Evolutionary conservation across 2,797 vertebrate genomes (phyloP).

Genomic region (Aldrovandia affinis): DNA sequence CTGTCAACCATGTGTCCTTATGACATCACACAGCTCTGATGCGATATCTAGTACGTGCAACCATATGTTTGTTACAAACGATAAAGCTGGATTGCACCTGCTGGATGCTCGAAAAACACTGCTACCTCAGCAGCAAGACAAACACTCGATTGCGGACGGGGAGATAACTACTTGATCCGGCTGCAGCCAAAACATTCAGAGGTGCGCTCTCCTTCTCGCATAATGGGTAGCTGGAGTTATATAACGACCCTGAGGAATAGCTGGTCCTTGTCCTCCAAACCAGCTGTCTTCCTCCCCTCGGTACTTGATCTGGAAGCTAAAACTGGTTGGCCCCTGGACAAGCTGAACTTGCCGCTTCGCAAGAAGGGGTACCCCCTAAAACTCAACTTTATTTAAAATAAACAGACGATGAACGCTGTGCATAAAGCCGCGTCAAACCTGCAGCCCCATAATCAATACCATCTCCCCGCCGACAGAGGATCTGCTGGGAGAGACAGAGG

Average conservation of each 20-base stretch:
- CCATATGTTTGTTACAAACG: neutral
- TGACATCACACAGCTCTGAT: neutral
- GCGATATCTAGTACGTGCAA: neutral
- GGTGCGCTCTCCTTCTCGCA: neutral
- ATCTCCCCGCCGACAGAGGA: conserved; percentile 14
- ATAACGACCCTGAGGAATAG: conserved; percentile 11
- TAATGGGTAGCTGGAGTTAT: conserved; percentile 12
- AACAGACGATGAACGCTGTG: conserved; percentile 16
- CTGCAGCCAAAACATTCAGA: neutral
- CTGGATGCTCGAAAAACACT: neutral
- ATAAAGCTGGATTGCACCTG: conserved; percentile 9
- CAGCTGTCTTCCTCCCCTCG: neutral
- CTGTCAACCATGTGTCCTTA: neutral
- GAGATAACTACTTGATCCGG: neutral
- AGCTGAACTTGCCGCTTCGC: neutral
- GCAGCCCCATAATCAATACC: conserved; percentile 30
- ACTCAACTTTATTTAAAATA: neutral
- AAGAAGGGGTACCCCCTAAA: neutral
- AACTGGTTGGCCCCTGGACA: neutral
- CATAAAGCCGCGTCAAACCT: conserved; percentile 22
- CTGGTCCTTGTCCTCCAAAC: conserved; percentile 2
- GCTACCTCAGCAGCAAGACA: neutral
- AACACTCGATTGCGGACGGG: neutral
- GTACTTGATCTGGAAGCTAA: neutral
- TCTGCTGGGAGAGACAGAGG: conserved; percentile 10